Base-by-base conservation (phyloP, 1,140 invertebrate species). In the Ceratitis capitata region DNA sequence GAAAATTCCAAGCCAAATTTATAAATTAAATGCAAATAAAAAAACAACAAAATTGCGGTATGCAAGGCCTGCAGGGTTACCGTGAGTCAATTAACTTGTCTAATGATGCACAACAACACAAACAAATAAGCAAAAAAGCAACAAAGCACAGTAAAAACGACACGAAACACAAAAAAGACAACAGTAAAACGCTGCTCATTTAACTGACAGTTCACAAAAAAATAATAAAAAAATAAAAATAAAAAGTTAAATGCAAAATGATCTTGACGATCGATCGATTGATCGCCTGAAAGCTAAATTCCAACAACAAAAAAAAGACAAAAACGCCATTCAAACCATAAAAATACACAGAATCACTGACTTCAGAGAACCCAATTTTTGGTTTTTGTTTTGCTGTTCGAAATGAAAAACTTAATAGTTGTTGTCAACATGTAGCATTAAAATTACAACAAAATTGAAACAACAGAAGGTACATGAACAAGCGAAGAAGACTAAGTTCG, bases 201-300 rank as follows among this genome's bases (percentile, higher is more conserved):
- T 14, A 47, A 47, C 45, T 14, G 14, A 9, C 7, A 47, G 45
- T 9, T 47, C 9, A 16, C 14, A 53, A 53, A 53, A 53, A 12
- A 53, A 16, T 16, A 53, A 53, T 5, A 12, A 53, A 53, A 53
- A 53, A 53, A 53, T 1, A 4, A 19, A 61, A 19, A 42, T n/a
- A 42, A 19, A 9, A 45, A 45, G 16, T n/a, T n/a, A n/a, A n/a
- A 1, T 78, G n/a, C 39, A 47, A 45, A 78, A 78, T 78, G 39
- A 78, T 78, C 69, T 78, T 78, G 69, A 78, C 53, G 84, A 84
- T 84, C 61, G 84, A 84, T 84, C 84, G 61, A 84, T 84, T 61
- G 56, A 64, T 84, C 84, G 84, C 23, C 58, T 83, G 82, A 35
- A 45, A 78, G 69, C 69, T 26, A 23, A 35, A 47, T 5, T 19